Evolutionary conservation across 2,888 invertebrate species (phyloP).

Genomic region (Tupiocoris notatus): DNA sequence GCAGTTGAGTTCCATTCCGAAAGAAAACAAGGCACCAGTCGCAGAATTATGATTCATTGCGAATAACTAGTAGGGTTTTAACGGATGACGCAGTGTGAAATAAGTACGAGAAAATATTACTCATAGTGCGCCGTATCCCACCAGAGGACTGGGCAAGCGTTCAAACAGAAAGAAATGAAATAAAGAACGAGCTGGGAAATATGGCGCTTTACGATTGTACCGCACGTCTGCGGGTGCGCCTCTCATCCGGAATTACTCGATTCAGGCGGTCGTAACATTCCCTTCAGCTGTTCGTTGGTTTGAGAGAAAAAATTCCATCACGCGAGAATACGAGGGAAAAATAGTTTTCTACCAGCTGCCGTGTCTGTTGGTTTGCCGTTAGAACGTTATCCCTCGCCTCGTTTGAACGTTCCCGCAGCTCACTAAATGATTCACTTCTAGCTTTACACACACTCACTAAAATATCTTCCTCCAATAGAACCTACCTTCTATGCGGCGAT

Average conservation of each 20-base stretch:
- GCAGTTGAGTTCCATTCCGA: too few relatives aligned
- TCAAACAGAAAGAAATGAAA: background rate
- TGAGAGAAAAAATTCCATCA: background rate
- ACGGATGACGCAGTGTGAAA: background rate
- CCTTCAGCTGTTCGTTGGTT: background rate
- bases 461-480: background rate
- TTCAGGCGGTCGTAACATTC: slow-evolving; percentile 2
- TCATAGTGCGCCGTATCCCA: background rate
- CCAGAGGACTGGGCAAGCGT: background rate
- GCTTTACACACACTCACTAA: background rate
- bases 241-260: slow-evolving; percentile 8
- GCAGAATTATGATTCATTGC: too few relatives aligned
- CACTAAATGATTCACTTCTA: background rate
- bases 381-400: background rate
- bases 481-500: background rate
- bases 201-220: background rate
- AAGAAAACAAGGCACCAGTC: too few relatives aligned
- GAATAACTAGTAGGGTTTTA: background rate
- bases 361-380: background rate
- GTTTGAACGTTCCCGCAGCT: background rate
- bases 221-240: background rate
- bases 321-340: background rate
- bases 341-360: background rate
- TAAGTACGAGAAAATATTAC: background rate
- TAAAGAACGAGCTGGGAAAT: background rate